Evolutionary conservation across 2,888 invertebrate species (phyloP).

Genomic region (Taenaris catops): DNA sequence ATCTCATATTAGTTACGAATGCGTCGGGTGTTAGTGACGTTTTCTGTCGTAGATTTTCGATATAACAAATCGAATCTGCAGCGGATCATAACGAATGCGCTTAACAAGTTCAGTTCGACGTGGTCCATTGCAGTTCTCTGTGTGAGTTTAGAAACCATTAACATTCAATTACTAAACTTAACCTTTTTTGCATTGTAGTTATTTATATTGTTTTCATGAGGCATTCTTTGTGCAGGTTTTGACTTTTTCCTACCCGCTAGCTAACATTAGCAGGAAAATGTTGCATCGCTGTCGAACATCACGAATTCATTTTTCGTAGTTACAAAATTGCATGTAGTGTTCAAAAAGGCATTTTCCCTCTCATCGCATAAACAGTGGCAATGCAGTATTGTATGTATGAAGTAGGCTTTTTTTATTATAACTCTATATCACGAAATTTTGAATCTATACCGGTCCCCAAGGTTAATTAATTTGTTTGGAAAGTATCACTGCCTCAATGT

Average conservation of each 20-base stretch:
- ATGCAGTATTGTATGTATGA: slow-evolving; percentile 31
- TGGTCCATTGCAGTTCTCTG: slow-evolving; percentile 47
- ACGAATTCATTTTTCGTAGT: slow-evolving; percentile 44
- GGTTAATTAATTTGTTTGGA: slow-evolving; percentile 69
- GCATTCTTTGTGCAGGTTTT: slow-evolving; percentile 79
- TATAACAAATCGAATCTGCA: slow-evolving; percentile 13
- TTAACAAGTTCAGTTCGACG: slow-evolving; percentile 11
- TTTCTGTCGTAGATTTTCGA: slow-evolving; percentile 50
- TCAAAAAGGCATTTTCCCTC: slow-evolving; percentile 49
- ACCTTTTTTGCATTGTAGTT: slow-evolving; percentile 75
- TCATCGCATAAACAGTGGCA: slow-evolving; percentile 49
- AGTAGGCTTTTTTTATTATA: slow-evolving; percentile 31
- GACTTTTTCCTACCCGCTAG: slow-evolving; percentile 74
- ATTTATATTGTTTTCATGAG: slow-evolving; percentile 64
- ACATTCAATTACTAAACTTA: slow-evolving; percentile 60
- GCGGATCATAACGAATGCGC: slow-evolving; percentile 12
- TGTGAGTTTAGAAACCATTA: slow-evolving; percentile 54
- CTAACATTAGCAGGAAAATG: slow-evolving; percentile 79
- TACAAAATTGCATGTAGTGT: slow-evolving; percentile 61
- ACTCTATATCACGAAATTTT: slow-evolving; percentile 2
- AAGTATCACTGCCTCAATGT: slow-evolving; percentile 40
- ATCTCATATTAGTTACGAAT: slow-evolving; percentile 3
- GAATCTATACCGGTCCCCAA: slow-evolving; percentile 27
- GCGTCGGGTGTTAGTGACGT: slow-evolving; percentile 57
- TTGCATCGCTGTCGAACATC: slow-evolving; percentile 69